phyloP scores from a whole-genome alignment of 2,797 vertebrate genomes.

The Remorina albescens region DNA sequence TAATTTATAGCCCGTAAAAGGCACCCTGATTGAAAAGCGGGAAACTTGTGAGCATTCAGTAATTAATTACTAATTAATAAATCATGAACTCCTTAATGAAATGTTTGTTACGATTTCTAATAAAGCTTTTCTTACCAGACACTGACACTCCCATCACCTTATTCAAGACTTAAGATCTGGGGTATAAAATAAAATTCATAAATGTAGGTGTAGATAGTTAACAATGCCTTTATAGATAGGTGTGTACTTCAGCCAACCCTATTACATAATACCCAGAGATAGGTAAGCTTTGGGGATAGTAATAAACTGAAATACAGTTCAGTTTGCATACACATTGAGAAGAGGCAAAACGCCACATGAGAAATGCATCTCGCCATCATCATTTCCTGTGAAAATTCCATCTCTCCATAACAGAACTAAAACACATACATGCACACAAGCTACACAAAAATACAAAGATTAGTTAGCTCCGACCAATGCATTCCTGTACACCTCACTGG shows the following conservation, averaged over 20 bases:
- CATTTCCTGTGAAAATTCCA: too few relatives aligned
- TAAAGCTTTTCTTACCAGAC: too few relatives aligned
- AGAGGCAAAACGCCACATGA: not conserved
- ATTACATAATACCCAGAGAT: not conserved
- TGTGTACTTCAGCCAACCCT: too few relatives aligned
- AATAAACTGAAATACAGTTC: not conserved
- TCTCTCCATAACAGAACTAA: not conserved
- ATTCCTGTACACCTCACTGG: slow-evolving; percentile 1
- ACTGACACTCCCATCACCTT: too few relatives aligned
- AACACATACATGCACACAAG: not conserved
- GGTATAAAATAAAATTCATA: not conserved
- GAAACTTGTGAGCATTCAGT: too few relatives aligned
- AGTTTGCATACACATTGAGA: not conserved
- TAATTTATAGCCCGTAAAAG: too few relatives aligned
- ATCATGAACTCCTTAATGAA: too few relatives aligned
- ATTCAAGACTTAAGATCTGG: not conserved
- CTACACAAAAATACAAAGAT: slow-evolving; percentile 16
- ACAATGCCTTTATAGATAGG: not conserved
- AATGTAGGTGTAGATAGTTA: not conserved
- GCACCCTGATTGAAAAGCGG: too few relatives aligned
- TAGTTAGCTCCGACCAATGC: not conserved
- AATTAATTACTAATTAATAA: too few relatives aligned
- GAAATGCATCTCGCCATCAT: not conserved
- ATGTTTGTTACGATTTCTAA: too few relatives aligned
- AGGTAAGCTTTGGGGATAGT: not conserved